Evolutionary conservation across 2,113 vertebrate genomes (phyloP).

Genomic region (Heterochromis multidens): DNA sequence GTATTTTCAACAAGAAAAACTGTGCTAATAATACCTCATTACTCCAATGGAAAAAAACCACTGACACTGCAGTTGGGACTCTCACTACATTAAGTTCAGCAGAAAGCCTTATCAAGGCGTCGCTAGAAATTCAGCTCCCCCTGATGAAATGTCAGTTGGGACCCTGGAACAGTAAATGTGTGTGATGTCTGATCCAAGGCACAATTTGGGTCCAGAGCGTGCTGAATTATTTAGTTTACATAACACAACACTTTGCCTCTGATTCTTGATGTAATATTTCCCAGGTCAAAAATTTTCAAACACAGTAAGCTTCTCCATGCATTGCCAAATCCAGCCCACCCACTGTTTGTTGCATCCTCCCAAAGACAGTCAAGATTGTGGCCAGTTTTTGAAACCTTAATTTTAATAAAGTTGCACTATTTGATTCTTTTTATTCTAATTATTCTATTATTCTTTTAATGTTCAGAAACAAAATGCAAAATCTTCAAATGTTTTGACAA

Average conservation of each 20-base stretch:
- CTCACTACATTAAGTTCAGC: background rate
- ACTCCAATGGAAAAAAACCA: background rate
- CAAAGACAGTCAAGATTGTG: background rate
- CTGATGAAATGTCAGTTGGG: background rate
- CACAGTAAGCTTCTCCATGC: background rate
- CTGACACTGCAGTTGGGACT: background rate
- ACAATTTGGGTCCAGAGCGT: background rate
- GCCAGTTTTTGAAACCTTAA: background rate
- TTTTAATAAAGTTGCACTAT: background rate
- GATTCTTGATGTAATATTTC: background rate
- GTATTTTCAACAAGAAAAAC: constrained; percentile 5
- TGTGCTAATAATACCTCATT: constrained; percentile 8
- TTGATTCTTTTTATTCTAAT: too few relatives aligned
- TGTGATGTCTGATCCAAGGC: background rate
- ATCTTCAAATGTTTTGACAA: background rate
- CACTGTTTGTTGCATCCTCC: background rate
- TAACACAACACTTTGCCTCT: background rate
- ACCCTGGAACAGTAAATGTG: background rate
- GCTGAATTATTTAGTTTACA: constrained; percentile 22
- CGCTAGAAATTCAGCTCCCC: background rate
- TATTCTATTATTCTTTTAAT: too few relatives aligned
- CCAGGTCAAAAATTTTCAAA: background rate
- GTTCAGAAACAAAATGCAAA: background rate
- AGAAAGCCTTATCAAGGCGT: background rate
- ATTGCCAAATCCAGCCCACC: background rate